Base-by-base conservation (phyloP, 1,140 invertebrate species). In the Ganaspis sp. region DNA sequence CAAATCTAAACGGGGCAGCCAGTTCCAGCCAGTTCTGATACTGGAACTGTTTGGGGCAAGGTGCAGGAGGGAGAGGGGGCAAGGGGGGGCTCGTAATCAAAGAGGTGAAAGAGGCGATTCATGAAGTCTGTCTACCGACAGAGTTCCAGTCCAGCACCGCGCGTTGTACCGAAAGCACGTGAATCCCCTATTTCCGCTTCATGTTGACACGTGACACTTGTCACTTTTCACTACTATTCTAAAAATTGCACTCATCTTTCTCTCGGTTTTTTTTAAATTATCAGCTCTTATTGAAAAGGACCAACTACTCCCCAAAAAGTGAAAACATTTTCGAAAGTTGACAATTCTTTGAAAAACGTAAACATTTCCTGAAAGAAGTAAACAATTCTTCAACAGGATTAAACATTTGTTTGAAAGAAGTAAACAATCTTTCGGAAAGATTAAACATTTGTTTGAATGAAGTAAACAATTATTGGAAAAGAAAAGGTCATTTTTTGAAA, bases 111-210 rank as follows among this genome's bases (percentile, higher is more conserved):
- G 49, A n/a, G 79, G 84, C 82, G 79, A 87, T 83, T 75, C 85
- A 77, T 78, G 69, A 87, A 87, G 86, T 87, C 85, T 81, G 84
- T 74, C 79, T 83, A 86, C 84, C 82, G 82, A 81, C 77, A 69
- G 81, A 81, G 80, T 76, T 72, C 78, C 87, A 89, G 87, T 89
- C 83, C 84, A 81, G 83, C 84, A 85, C 86, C 82, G 86, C 81
- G 82, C 84, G 84, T 83, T 87, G 81, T 83, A 81, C 81, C 81
- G 87, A 81, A 85, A 87, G 83, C 84, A 87, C 84, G 86, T 83
- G 64, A 34, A 73, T 26, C 1, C 42, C n/a, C 23, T 11, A 34
- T 21, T 29, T 64, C 6, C 1, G 19, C 4, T 58, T 58, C 5
- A 70, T n/a, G 2, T 26, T 71, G 70, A 40, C 70, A 45, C 70